phyloP scores from a whole-genome alignment of 2,888 invertebrate genomes.

The Chloromyia formosa region DNA sequence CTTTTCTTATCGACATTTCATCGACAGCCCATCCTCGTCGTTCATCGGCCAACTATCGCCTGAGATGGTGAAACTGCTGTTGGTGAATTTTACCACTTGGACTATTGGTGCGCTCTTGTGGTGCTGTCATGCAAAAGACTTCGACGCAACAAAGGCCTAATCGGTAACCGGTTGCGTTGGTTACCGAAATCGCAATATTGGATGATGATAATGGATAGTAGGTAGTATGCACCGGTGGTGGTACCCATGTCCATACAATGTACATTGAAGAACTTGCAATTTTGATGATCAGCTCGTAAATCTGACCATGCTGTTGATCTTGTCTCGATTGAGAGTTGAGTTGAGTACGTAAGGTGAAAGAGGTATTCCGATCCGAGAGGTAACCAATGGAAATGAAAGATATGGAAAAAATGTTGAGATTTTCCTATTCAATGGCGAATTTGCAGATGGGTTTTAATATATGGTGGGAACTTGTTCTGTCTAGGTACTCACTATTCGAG shows the following conservation, averaged over 20 bases:
- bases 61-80: slow-evolving; percentile 15
- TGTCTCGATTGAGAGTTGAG: no score
- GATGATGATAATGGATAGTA: no score
- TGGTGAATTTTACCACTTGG: neutral
- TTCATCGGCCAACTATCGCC: neutral
- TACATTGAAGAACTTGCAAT: slow-evolving; percentile 27
- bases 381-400: neutral
- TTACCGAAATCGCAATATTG: neutral
- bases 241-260: neutral
- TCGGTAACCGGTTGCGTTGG: slow-evolving; percentile 11
- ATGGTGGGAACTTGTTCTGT: slow-evolving; percentile 47
- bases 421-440: slow-evolving; percentile 18
- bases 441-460: slow-evolving; percentile 42
- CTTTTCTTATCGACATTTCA: slow-evolving; percentile 27
- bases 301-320: slow-evolving; percentile 8
- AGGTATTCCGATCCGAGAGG: neutral
- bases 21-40: slow-evolving; percentile 14
- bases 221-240: neutral
- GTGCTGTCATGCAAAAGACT: neutral
- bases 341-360: neutral
- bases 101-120: no score
- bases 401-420: neutral
- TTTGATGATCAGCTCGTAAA: slow-evolving; percentile 24
- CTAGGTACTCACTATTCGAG: no score
- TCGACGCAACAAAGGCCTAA: neutral